phyloP scores from a whole-genome alignment of 2,113 vertebrate species.

The Prolemur simus region DNA sequence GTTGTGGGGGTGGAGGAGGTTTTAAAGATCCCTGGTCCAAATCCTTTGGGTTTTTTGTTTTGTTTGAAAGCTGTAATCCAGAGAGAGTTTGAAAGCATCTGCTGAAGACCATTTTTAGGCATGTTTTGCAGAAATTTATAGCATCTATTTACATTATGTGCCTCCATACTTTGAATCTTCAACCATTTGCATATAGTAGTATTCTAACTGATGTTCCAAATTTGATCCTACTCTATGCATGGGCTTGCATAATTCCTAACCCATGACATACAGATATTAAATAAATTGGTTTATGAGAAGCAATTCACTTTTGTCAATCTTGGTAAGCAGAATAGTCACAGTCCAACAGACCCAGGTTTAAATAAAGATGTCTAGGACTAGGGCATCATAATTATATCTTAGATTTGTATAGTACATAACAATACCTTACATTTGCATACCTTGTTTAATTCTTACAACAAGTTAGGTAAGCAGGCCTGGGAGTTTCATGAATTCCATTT shows the following conservation, averaged over 20 bases:
- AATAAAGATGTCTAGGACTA: neutral
- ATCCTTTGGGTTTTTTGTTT: conserved; percentile 54
- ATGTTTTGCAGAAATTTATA: conserved; percentile 55
- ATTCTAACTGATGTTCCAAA: conserved; percentile 36
- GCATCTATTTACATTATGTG: conserved; percentile 41
- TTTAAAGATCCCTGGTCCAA: conserved; percentile 52
- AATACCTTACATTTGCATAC: neutral
- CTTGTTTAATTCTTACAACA: neutral
- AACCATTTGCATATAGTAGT: conserved; percentile 34
- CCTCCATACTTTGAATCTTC: neutral
- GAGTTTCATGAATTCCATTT: neutral
- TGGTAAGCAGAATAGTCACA: neutral
- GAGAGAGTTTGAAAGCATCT: conserved; percentile 46
- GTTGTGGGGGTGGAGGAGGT: conserved; percentile 56
- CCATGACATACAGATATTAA: neutral
- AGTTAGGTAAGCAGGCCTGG: neutral
- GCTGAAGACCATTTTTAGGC: conserved; percentile 45
- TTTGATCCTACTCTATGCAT: neutral
- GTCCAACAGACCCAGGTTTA: neutral
- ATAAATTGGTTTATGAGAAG: neutral
- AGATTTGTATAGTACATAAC: neutral
- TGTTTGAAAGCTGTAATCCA: conserved; percentile 56
- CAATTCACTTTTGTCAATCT: conserved; percentile 20
- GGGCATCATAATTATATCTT: neutral
- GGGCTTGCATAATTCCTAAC: conserved; percentile 5